A percentile compares a stretch with the other conserved stretches of the same genome.
These are phyloP conservation scores for Harpalus rufipes DNA, from an alignment of 2,888 invertebrate genomes.

Conservation along the genomic window DNA sequence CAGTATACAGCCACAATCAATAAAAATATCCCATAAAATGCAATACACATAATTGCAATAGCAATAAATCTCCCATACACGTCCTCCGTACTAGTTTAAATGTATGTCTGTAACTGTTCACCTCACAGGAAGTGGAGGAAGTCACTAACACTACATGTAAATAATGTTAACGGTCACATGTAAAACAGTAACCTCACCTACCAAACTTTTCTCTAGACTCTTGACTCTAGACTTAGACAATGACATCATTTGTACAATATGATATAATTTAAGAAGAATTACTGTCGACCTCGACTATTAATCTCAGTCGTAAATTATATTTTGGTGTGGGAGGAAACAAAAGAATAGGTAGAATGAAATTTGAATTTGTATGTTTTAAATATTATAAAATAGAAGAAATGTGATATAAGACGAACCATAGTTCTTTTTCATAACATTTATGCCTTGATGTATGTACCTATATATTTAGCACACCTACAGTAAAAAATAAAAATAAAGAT, in stretches of 20 bases:
- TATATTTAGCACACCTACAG: too few relatives aligned
- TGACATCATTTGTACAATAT: neutral
- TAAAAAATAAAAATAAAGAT: too few relatives aligned
- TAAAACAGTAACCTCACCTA: neutral
- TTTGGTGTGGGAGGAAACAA: neutral
- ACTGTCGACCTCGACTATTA: neutral
- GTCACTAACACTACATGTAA: conserved; percentile 21
- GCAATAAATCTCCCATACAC: neutral
- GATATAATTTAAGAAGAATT: conserved; percentile 7
- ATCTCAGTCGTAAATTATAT: neutral
- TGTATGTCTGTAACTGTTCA: neutral
- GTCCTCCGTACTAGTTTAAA: neutral
- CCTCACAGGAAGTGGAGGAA: conserved; percentile 23
- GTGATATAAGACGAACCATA: too few relatives aligned
- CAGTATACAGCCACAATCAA: neutral
- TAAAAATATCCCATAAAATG: neutral
- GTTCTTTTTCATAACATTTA: too few relatives aligned
- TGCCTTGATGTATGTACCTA: too few relatives aligned
- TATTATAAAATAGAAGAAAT: too few relatives aligned
- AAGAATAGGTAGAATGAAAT: neutral
- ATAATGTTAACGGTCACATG: conserved; percentile 31
- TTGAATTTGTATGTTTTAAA: neutral
- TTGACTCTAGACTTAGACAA: neutral
- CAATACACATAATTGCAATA: neutral
- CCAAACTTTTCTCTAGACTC: neutral